Evolutionary conservation across 2,113 vertebrate genomes (phyloP).

Genomic region (Hyperopisus bebe): DNA sequence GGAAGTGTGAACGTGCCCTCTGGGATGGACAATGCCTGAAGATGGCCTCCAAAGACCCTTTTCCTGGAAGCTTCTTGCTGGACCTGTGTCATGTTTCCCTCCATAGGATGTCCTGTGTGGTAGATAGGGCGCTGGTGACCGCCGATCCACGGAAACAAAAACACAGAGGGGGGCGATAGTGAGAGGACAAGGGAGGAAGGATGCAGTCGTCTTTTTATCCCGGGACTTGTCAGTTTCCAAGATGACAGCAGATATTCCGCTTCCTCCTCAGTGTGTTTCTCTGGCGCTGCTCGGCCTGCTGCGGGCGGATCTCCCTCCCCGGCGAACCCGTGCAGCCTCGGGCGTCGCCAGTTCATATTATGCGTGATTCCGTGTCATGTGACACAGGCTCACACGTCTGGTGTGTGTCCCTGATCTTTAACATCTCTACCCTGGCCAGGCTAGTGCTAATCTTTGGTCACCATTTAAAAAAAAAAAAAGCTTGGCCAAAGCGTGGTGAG

Average conservation of each 20-base stretch:
- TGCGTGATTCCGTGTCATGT: background rate
- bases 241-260: slow-evolving; percentile 25
- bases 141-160: background rate
- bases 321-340: background rate
- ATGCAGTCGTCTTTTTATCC: slow-evolving; percentile 9
- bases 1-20: background rate
- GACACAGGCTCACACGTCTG: background rate
- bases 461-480: background rate
- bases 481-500: background rate
- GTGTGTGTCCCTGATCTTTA: background rate
- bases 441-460: background rate
- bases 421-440: background rate
- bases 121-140: background rate
- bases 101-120: slow-evolving; percentile 14
- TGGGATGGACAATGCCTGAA: background rate
- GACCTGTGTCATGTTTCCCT: background rate
- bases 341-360: background rate
- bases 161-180: background rate
- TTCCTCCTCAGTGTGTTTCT: slow-evolving; percentile 13
- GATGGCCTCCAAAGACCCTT: background rate
- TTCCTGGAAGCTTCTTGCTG: background rate
- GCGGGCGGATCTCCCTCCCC: background rate
- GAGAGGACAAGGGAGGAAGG: slow-evolving; percentile 25
- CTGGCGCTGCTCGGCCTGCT: background rate
- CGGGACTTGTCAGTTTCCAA: background rate